Percentiles rank a stretch among this genome's conserved stretches.
phyloP scores from a whole-genome alignment of 92 coral and sea anemone genomes.

The Epizoanthus illoricatus region DNA sequence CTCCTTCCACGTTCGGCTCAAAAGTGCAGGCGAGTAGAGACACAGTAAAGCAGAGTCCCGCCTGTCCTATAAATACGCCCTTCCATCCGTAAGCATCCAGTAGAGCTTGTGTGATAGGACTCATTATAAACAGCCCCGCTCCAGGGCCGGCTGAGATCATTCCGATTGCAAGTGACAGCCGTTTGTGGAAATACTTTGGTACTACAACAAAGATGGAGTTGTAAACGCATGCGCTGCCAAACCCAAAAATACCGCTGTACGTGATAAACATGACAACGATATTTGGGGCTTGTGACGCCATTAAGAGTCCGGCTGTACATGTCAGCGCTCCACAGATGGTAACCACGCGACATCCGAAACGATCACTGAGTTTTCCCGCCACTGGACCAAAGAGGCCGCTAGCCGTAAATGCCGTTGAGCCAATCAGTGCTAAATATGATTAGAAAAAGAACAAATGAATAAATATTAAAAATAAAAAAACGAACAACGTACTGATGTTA shows the following conservation, averaged over 20 bases:
- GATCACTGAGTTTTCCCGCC: conserved; percentile 19
- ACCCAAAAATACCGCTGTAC: neutral
- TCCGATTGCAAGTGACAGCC: neutral
- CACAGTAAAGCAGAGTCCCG: neutral
- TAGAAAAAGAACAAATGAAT: too few species aligned
- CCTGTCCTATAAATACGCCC: neutral
- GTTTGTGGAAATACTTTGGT: neutral
- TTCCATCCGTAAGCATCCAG: neutral
- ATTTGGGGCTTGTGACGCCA: conserved; percentile 18
- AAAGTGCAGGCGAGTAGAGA: neutral
- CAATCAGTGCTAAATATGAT: neutral
- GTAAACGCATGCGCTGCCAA: conserved; percentile 8
- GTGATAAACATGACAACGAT: conserved; percentile 17
- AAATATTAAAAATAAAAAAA: too few species aligned
- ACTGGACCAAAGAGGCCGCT: conserved; percentile 1
- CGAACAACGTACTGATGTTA: too few species aligned
- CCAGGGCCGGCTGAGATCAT: neutral
- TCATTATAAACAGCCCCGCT: neutral
- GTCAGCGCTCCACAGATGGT: conserved; percentile 1
- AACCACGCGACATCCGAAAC: conserved; percentile 15
- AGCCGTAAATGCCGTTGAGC: neutral
- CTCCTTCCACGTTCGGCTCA: neutral
- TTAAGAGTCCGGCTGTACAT: conserved; percentile 3
- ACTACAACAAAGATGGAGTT: neutral
- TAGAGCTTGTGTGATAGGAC: neutral